Base-by-base conservation (phyloP, 2,797 vertebrate species). In the Macrochelys suwanniensis region DNA sequence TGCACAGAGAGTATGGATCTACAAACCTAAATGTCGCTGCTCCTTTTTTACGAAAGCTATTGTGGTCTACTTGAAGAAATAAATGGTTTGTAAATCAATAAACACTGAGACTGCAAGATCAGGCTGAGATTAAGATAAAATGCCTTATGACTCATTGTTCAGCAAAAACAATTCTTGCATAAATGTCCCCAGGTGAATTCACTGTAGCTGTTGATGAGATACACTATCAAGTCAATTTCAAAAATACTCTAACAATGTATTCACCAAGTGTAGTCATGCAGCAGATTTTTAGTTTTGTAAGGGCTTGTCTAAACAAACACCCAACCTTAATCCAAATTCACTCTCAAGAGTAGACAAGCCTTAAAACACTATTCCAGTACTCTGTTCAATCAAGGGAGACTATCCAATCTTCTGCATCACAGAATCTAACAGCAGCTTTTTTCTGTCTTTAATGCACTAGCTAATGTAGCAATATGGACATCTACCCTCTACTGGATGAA, bases 111-210 rank as follows among this genome's bases (percentile, higher is more conserved):
- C 82, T 47, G 25, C 37, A 76, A 47, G 71, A 42, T 7, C 26
- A 47, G 25, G 37, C 25, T 68, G 91, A 4, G 3, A 80, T 57
- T 33, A 61, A 61, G 13, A 61, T 61, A 61, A 61, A 61, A 61
- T 61, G 13, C 28, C 13, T 61, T 61, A 61, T 61, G 28, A 61
- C 28, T 57, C 56, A 31, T 61, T 47, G 74, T 77, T 47, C 26
- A 93, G 91, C 88, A 92, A 86, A 37, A 91, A 53, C 1, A 0
- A 89, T 76, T 4, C 37, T 87, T 16, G 50, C 88, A 65, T 68
- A 81, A 50, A 54, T 26, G 12, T 19, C 51, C 81, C 89, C 91
- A 79, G 91, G 23, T 78, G 94, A 93, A 93, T 89, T 82, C 61
- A 74, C 89, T 84, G 33, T 49, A 76, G 91, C 88, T 85, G 59